Base-by-base conservation (phyloP, 2,888 invertebrate species). In the Platerodrilus igneus region DNA sequence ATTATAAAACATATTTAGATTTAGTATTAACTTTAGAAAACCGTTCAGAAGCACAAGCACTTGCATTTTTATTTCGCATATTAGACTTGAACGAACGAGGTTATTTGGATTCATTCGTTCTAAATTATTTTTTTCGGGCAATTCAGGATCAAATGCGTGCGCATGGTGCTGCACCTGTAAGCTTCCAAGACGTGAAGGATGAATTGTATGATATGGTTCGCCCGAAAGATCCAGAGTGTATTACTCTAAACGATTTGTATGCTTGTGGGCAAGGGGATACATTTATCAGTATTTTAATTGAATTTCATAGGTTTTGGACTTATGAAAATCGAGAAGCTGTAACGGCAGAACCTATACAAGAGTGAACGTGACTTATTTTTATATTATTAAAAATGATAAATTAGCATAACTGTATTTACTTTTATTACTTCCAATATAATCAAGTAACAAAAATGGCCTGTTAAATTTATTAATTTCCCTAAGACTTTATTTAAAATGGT, bases 151-250 rank as follows among this genome's bases (percentile, higher is more conserved):
- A 91, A 67, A 86, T 96, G 81, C 76, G 79, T 37, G 77, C 82
- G 4, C 87, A 90, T 64, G 87, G 86, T 16, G 88, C 89, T n/a
- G 91, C 92, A 50, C 83, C 86, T 0, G 89, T 94, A 0, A 82
- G 81, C 54, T 94, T 95, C 66, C 86, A 92, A 53, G 94, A 96
- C 69, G 87, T 96, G 0, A 93, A 93, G 66, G 93, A 96, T 72
- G 95, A 96, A 71, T 88, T 96, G 52, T 96, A 94, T 72, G 96
- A 96, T 71, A 96, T 97, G 95, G 90, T 95, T 1, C 84, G 91
- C 47, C 93, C 95, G 0, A 78, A 76, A 41, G 81, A 94, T 66
- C 86, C 90, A 0, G 73, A 79, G 6, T 79, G 80, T 63, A 93
- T 96, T 50, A 93, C 92, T 0, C 70, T 94, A 2, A 80, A 82